Conservation (phyloP, 2,113 vertebrate species). For the Saccopteryx leptura region DNA sequence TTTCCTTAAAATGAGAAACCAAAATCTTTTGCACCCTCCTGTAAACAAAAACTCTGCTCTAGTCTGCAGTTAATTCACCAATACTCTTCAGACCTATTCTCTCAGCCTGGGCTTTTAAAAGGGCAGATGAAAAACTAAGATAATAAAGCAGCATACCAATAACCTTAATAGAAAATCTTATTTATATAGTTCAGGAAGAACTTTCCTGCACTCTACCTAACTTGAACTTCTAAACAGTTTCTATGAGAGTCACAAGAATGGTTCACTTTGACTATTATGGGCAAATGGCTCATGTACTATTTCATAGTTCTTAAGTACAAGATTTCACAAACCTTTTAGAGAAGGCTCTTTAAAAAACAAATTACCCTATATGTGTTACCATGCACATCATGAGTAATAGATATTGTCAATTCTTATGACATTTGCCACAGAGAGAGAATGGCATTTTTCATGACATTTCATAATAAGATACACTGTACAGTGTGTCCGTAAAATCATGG, state of each 20-base stretch:
- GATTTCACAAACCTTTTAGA: neutral
- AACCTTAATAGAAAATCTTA: neutral
- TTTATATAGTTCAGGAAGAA: neutral
- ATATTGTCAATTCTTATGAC: neutral
- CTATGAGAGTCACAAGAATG: neutral
- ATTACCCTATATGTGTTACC: neutral
- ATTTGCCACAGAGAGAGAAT: neutral
- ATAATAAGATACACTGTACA: neutral
- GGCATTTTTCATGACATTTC: neutral
- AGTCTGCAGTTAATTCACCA: neutral
- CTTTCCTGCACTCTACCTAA: neutral
- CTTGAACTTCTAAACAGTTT: neutral
- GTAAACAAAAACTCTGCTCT: neutral
- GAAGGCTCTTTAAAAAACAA: neutral
- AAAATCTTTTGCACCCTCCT: constrained; percentile 46
- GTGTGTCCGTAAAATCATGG: no score
- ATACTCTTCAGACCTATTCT: neutral
- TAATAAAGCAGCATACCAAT: neutral
- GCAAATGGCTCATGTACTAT: neutral
- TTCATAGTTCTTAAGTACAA: neutral
- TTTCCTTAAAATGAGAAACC: constrained; percentile 70
- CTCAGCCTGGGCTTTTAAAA: neutral
- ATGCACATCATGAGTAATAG: neutral
- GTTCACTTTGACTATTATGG: neutral
- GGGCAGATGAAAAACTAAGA: neutral